Evolutionary conservation across 2,113 vertebrate genomes (phyloP).

Genomic region (Lepisosteus osseus): DNA sequence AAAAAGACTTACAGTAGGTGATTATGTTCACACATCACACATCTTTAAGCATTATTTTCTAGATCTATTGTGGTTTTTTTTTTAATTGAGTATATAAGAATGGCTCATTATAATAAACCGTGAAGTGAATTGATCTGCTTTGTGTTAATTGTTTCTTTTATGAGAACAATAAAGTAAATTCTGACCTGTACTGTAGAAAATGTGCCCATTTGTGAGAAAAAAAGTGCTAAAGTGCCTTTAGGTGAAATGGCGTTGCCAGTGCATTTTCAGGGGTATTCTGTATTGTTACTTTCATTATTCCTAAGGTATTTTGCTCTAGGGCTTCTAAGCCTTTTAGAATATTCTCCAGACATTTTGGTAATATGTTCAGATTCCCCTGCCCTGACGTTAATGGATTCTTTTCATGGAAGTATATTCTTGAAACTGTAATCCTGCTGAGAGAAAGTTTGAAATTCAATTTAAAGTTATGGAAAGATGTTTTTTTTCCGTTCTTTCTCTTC

Average conservation of each 20-base stretch:
- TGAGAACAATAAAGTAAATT: no score
- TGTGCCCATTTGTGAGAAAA: constrained; percentile 11
- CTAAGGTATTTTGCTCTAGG: constrained; percentile 45
- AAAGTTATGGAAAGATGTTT: constrained; percentile 32
- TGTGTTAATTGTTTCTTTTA: no score
- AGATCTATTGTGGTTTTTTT: no score
- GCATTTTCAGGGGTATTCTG: constrained; percentile 43
- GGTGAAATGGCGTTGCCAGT: constrained; percentile 13
- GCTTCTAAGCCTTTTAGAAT: constrained; percentile 40
- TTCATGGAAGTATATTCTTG: constrained; percentile 38
- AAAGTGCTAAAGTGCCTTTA: constrained; percentile 24
- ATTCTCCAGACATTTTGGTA: constrained; percentile 48
- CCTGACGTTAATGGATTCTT: constrained; percentile 53
- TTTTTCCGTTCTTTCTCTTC: constrained; percentile 14
- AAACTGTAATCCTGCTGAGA: constrained; percentile 35
- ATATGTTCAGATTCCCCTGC: constrained; percentile 55
- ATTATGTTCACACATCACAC: no score
- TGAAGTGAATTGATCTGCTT: neutral
- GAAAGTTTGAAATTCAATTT: constrained; percentile 47
- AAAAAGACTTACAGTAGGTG: no score
- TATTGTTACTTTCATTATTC: constrained; percentile 45
- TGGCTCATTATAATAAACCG: no score
- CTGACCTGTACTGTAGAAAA: constrained; percentile 15
- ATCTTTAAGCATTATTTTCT: no score
- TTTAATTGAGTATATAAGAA: no score